Conservation (phyloP, 2,113 vertebrate species). For the Ceratotherium simum region DNA sequence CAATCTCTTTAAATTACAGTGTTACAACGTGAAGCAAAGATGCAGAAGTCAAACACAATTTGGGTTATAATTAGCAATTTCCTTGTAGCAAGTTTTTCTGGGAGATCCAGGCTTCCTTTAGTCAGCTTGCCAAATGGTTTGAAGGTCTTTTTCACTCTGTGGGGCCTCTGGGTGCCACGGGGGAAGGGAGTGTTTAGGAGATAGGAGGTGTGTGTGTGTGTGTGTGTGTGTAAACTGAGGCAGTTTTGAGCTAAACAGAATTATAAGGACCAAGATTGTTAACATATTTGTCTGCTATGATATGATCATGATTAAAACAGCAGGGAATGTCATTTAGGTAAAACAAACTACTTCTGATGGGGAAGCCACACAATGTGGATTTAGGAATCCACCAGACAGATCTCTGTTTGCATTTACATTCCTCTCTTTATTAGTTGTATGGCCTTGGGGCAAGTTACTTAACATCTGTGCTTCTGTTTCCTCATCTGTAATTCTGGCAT, state of each 20-base stretch:
- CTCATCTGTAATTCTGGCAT: background rate
- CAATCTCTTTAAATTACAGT: constrained; percentile 84
- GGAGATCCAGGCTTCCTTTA: constrained; percentile 72
- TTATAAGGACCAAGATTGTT: background rate
- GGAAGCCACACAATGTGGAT: too few species aligned
- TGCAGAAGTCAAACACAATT: constrained; percentile 84
- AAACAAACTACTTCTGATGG: background rate
- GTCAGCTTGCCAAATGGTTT: constrained; percentile 43
- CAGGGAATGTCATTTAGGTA: background rate
- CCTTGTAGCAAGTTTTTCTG: constrained; percentile 65
- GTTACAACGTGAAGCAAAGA: constrained; percentile 68
- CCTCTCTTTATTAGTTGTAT: background rate
- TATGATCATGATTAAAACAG: background rate
- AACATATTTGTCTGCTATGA: background rate
- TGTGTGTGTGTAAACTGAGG: background rate
- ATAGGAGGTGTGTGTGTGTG: background rate
- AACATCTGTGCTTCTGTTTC: background rate
- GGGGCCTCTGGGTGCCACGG: background rate
- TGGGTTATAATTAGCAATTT: constrained; percentile 84
- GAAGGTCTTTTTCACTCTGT: background rate
- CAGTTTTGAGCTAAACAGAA: background rate
- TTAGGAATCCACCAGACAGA: background rate
- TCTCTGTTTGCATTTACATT: background rate
- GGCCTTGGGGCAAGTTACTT: background rate
- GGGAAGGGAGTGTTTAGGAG: background rate